Conservation (phyloP, 2,797 vertebrate species). For the Protonibea diacanthus region DNA sequence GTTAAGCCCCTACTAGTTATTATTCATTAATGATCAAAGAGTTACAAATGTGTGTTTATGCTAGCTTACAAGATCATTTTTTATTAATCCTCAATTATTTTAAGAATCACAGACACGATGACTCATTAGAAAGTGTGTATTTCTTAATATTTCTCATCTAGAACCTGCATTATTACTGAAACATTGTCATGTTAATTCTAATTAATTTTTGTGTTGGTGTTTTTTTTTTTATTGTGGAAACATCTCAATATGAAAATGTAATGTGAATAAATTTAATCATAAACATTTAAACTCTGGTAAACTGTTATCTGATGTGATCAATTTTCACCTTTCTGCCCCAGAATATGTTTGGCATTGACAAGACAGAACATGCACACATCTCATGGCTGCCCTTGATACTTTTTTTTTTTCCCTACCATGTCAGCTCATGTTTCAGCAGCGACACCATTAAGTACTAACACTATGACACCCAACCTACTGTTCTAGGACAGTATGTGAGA, state of each 20-base stretch:
- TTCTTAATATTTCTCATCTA: neutral
- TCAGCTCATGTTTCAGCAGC: slow-evolving; percentile 48
- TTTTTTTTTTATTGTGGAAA: neutral
- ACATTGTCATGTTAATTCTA: neutral
- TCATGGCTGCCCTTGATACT: slow-evolving; percentile 11
- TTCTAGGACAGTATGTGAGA: slow-evolving; percentile 30
- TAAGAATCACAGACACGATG: neutral
- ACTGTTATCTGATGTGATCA: neutral
- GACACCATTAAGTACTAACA: slow-evolving; percentile 4
- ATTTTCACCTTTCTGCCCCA: neutral
- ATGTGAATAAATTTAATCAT: slow-evolving; percentile 2
- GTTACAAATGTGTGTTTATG: neutral
- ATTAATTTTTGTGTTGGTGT: neutral
- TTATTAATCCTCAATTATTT: neutral
- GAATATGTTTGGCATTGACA: slow-evolving; percentile 9
- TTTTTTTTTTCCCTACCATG: neutral
- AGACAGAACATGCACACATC: slow-evolving; percentile 13
- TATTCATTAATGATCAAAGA: neutral
- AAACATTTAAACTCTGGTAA: neutral
- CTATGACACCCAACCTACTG: slow-evolving; percentile 8
- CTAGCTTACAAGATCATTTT: neutral
- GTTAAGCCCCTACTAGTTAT: neutral
- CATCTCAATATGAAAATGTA: slow-evolving; percentile 8
- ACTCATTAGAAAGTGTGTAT: neutral
- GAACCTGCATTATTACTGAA: neutral